Evolutionary conservation across 2,888 invertebrate species (phyloP).

Genomic region (Elgonia sp.): DNA sequence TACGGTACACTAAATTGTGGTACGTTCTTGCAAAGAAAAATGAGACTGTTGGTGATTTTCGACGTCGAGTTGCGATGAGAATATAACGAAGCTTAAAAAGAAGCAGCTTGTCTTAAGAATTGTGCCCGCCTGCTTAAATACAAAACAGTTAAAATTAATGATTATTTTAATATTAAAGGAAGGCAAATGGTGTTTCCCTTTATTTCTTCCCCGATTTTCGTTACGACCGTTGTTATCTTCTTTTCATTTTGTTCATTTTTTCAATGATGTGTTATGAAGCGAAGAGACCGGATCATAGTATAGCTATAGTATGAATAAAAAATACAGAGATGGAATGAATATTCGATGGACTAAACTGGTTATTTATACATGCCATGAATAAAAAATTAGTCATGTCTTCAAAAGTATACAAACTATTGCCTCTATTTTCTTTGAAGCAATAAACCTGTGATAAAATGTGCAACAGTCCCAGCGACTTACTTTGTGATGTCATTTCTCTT

Average conservation of each 20-base stretch:
- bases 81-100: constrained; percentile 53
- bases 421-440: constrained; percentile 18
- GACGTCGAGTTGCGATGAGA: constrained; percentile 49
- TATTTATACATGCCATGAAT: constrained; percentile 59
- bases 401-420: constrained; percentile 46
- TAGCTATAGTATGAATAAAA: constrained; percentile 43
- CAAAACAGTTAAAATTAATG: constrained; percentile 7
- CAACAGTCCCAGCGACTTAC: neutral
- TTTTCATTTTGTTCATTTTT: neutral
- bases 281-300: constrained; percentile 2
- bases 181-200: neutral
- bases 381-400: constrained; percentile 39
- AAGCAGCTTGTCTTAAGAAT: constrained; percentile 27
- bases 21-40: constrained; percentile 63
- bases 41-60: constrained; percentile 63
- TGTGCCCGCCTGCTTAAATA: constrained; percentile 3
- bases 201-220: neutral
- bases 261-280: constrained; percentile 10
- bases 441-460: constrained; percentile 43
- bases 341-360: constrained; percentile 43
- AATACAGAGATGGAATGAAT: constrained; percentile 53
- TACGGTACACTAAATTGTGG: constrained; percentile 67
- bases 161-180: neutral
- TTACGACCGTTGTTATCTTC: neutral
- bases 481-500: constrained; percentile 19